Evolutionary conservation across 2,797 vertebrate genomes (phyloP).

Genomic region (Chromobotia macracanthus): DNA sequence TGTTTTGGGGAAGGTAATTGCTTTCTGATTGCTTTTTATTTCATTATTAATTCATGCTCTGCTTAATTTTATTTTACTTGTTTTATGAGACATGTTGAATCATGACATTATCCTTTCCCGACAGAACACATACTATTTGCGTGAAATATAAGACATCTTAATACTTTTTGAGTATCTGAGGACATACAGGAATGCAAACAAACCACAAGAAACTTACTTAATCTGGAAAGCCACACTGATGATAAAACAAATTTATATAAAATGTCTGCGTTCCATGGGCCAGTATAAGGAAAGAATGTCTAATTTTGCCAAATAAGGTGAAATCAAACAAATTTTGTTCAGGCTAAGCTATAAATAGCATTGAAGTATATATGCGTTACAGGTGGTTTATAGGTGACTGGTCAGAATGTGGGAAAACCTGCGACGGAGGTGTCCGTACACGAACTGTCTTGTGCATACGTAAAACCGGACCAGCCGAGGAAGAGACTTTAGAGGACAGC

Average conservation of each 20-base stretch:
- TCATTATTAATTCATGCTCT: constrained; percentile 43
- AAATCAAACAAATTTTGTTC: constrained; percentile 9
- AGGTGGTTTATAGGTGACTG: constrained; percentile 99
- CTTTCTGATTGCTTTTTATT: constrained; percentile 33
- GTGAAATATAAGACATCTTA: background rate
- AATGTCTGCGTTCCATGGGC: constrained; percentile 6
- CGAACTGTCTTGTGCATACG: constrained; percentile 93
- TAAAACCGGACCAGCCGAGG: constrained; percentile 88
- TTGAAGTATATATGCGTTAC: constrained; percentile 54
- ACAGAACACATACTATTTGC: background rate
- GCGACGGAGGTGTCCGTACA: constrained; percentile 88
- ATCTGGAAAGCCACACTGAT: background rate
- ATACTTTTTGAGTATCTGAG: background rate
- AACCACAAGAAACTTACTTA: background rate
- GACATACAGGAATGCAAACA: constrained; percentile 14
- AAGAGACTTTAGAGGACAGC: constrained; percentile 90
- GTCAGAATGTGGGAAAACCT: constrained; percentile 94
- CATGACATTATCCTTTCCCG: constrained; percentile 60
- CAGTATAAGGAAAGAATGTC: background rate
- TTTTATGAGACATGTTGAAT: constrained; percentile 63
- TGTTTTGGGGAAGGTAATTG: constrained; percentile 20
- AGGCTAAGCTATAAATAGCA: constrained; percentile 45
- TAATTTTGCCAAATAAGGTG: constrained; percentile 43
- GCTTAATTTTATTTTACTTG: constrained; percentile 61
- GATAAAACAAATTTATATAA: constrained; percentile 11